Evolutionary conservation across 2,797 vertebrate species (phyloP), one percentile per base, ranked within the genome.

Genomic region (Protosalanx chinensis): DNA sequence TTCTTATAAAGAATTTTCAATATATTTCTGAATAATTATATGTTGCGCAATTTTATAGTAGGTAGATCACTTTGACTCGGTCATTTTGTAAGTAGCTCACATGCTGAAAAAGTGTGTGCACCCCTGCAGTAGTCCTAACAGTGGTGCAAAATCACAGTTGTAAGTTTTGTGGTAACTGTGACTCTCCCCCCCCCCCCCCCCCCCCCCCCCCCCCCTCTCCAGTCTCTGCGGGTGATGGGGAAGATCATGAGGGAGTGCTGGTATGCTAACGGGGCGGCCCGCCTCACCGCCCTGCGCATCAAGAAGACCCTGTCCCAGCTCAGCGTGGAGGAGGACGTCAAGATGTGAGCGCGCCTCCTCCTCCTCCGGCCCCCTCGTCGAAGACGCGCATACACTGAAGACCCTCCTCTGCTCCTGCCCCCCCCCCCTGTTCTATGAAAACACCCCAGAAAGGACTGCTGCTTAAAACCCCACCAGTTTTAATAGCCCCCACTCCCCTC

Each of bases 181-280:
- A 27, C 23, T 27, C 23, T 1, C 23, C 23, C 23, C 23, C 23
- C 23, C 23, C 1, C 23, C 23, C 23, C 23, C 23, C 23, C 23
- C 23, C 23, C 23, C 23, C 23, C 23, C 23, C 23, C 1, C 23
- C 23, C 23, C 23, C 23, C 23, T 27, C 23, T 27, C 23, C 79
- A 99, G 98, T 96, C 97, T 0, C 88, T 99, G 41, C 94, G 96
- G 18, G 96, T 98, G 79, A 98, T 99, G 98, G 97, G 96, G n/a
- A 98, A 98, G 92, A 98, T 99, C 93, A 99, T 99, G 98, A 90
- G 97, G 0, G 98, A 99, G 88, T 99, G 98, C 85, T 99, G 98
- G 98, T 98, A 98, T 27, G 93, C 96, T 78, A 99, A 98, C 0
- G 97, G 97, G 0, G 96, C 98, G 0, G 98, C 98, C 41, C 88